Evolutionary conservation across 2,888 invertebrate species (phyloP), one percentile per base, ranked within the genome.

Genomic region (Ectropis crepuscularia): DNA sequence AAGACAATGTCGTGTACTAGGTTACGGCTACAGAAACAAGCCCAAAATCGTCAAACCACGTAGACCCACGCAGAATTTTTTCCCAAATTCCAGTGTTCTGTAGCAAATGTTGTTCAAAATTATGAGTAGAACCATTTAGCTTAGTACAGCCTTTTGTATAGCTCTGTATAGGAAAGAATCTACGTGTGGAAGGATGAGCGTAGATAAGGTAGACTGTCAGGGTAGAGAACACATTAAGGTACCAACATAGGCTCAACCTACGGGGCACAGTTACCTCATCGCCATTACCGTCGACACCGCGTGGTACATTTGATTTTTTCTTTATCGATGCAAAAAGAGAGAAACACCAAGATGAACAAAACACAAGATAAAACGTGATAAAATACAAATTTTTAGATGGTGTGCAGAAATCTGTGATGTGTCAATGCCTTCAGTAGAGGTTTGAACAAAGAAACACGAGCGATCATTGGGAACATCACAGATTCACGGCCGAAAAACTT

Each of bases 291-390:
- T 97, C 80, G 97, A 97, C 89, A 98, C 97, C 90, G 97, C 97
- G 95, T 97, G 97, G 95, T 97, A 97, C 97, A 97, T 97, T 96
- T 97, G 97, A 95, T 97, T 97, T 95, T 95, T 95, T 94, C 95
- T 95, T 93, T 91, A 91, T 88, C 83, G 94, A 93, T 93, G 93
- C 94, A 94, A 93, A 93, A 93, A 94, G 93, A 90, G 85, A 93
- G 89, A 93, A 93, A 91, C 89, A 93, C 75, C 87, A 88, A 90
- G 82, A 89, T 91, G 88, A 92, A 91, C 86, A 90, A 82, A 88
- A 88, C 60, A 65, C 79, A 80, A 83, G 77, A 75, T 76, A 77
- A 79, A 79, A 82, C 75, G 80, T 81, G 85, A 74, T 73, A 74
- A 77, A 70, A 71, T 66, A 69, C 45, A 70, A 76, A 73, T 77